Base-by-base conservation (phyloP, 2,113 vertebrate species). In the Balaeniceps rex region DNA sequence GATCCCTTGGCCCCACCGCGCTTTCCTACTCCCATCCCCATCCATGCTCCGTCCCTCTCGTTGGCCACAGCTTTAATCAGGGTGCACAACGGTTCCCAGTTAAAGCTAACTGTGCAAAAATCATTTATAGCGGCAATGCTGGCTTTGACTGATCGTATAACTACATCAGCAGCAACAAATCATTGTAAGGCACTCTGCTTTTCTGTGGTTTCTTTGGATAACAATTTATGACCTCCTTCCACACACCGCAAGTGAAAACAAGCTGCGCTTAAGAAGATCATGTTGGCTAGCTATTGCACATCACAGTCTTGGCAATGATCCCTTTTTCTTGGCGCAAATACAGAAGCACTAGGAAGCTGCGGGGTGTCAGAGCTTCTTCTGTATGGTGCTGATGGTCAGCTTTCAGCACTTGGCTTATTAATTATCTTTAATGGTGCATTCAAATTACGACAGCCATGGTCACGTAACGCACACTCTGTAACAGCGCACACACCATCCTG, bases 331-430 rank as follows among this genome's bases (percentile, higher is more conserved):
- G 90, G 96, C 86, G 76, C 61, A 64, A 46, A 52, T 13, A 11
- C 57, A 78, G 71, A 76, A 85, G 81, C 54, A n/a, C 31, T 28
- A 6, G 90, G 75, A 88, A 40, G 81, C 58, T 84, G 38, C 19
- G 14, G 80, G 52, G 83, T 84, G 88, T 91, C 81, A 76, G 85
- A 76, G 57, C 57, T 44, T 92, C 42, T 84, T 81, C 92, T 90
- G 51, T 58, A 9, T 7, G 65, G 68, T 61, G 71, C 70, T 76
- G 25, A 55, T 80, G 87, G 91, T 94, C 94, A 94, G 69, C 38
- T 94, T 87, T 86, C 86, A 70, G 51, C 5, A 5, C 69, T 74
- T 64, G 80, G 65, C 75, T 94, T 57, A 44, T 90, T 76, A 81
- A 34, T 75, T 86, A 34, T 49, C 33, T 26, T 44, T 65, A 79